Evolutionary conservation across 2,113 vertebrate genomes (phyloP).

Genomic region (Neotoma lepida): DNA sequence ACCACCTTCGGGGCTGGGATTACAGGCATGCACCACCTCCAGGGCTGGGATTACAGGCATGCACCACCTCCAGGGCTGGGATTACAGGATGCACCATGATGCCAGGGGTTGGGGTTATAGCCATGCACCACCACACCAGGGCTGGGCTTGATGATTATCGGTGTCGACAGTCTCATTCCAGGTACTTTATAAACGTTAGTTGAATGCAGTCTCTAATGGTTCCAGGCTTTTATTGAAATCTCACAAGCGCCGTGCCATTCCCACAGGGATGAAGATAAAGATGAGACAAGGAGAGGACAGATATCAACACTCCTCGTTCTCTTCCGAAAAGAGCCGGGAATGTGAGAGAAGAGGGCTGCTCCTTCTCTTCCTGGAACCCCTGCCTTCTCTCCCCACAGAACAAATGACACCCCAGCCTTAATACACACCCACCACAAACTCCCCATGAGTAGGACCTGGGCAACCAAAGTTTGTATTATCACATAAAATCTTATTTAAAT

Average conservation of each 20-base stretch:
- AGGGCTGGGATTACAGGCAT: no score
- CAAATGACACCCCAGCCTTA: neutral
- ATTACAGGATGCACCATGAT: neutral
- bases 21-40: no score
- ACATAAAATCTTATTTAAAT: neutral
- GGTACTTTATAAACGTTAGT: neutral
- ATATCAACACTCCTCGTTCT: neutral
- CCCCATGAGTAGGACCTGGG: neutral
- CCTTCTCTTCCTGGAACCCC: neutral
- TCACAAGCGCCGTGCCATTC: neutral
- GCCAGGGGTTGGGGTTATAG: neutral
- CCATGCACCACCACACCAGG: neutral
- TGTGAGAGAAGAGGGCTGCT: neutral
- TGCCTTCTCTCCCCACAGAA: neutral
- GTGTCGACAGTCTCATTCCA: neutral
- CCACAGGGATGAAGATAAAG: neutral
- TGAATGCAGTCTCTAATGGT: neutral
- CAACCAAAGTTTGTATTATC: neutral
- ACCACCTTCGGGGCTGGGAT: no score
- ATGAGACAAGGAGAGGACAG: neutral
- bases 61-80: neutral
- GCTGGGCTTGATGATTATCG: neutral
- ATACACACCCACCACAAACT: neutral
- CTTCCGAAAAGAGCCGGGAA: neutral
- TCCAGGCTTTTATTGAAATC: conserved; percentile 21